phyloP scores from a whole-genome alignment of 2,888 invertebrate genomes.

The Chydorus sphaericus region DNA sequence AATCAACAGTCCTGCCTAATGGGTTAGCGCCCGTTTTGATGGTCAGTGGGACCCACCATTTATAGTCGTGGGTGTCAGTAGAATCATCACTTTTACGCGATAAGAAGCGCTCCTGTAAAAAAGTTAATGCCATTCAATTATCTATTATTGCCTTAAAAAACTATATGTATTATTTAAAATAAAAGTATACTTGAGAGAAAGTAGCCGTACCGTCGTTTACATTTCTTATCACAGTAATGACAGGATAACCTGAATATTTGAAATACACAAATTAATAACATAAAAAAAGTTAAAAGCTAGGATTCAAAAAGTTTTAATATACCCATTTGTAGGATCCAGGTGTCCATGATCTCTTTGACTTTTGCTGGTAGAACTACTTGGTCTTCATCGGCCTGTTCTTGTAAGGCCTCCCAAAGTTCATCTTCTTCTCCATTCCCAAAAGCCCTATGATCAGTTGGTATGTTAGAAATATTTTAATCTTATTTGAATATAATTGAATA shows the following conservation, averaged over 20 bases:
- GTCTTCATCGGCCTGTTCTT: constrained; percentile 46
- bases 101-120: constrained; percentile 20
- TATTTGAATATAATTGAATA: neutral
- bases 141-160: no score
- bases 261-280: no score
- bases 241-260: no score
- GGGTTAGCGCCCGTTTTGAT: constrained; percentile 18
- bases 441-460: constrained; percentile 17
- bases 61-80: constrained; percentile 22
- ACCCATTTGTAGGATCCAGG: constrained; percentile 32
- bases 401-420: constrained; percentile 66
- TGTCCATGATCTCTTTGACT: constrained; percentile 42
- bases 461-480: no score
- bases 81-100: constrained; percentile 16
- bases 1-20: neutral
- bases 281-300: no score
- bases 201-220: constrained; percentile 15
- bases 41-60: constrained; percentile 48
- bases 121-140: no score
- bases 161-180: no score
- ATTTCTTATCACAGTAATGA: constrained; percentile 21
- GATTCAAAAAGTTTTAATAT: no score
- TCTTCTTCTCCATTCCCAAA: constrained; percentile 57
- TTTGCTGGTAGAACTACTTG: constrained; percentile 30
- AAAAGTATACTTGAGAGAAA: constrained; percentile 14